phyloP scores from a whole-genome alignment of 2,797 vertebrate species.

The Sebastes cheni region DNA sequence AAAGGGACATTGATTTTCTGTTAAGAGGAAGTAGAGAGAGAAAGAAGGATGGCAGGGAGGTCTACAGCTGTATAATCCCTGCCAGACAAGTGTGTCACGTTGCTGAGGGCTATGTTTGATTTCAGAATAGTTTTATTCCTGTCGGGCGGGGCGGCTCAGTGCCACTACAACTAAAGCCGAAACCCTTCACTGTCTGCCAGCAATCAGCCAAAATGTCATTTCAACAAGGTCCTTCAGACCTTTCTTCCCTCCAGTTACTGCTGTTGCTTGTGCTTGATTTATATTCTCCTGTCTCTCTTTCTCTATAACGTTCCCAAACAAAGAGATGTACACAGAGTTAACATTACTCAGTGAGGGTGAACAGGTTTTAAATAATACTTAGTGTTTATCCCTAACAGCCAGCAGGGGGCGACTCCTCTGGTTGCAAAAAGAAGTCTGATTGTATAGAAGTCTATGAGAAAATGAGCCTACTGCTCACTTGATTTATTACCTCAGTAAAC shows the following conservation, averaged over 20 bases:
- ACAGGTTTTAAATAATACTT: too few relatives aligned
- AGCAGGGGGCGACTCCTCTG: too few relatives aligned
- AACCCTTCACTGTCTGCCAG: background rate
- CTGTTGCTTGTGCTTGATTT: background rate
- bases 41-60: background rate
- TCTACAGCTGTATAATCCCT: background rate
- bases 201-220: background rate
- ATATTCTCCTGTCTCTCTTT: background rate
- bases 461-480: too few relatives aligned
- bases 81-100: background rate
- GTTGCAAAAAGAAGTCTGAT: too few relatives aligned
- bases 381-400: too few relatives aligned
- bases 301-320: background rate
- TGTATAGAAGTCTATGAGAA: too few relatives aligned
- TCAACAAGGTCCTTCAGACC: background rate
- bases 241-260: background rate
- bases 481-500: too few relatives aligned
- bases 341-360: too few relatives aligned
- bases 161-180: background rate
- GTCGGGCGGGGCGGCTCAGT: background rate
- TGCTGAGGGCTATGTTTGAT: background rate
- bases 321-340: too few relatives aligned
- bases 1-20: constrained; percentile 22
- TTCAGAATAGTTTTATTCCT: background rate
- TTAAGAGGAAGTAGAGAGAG: background rate